A percentile compares a stretch with the other conserved stretches of the same genome.
Evolutionary conservation across 2,797 vertebrate species (phyloP).

Genomic region (Bradypus variegatus): DNA sequence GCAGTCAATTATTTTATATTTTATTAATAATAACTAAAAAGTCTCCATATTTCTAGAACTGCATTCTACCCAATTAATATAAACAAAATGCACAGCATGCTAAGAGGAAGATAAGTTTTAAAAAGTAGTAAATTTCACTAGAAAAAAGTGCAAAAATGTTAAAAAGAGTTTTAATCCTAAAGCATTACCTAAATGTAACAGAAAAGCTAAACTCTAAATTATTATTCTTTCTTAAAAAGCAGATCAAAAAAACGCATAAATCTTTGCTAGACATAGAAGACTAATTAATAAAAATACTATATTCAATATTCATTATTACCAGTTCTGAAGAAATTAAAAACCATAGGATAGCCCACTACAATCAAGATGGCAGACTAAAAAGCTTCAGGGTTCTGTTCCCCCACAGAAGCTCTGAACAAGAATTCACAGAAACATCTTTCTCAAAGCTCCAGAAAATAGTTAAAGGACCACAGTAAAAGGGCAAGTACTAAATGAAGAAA

Average conservation of each 20-base stretch:
- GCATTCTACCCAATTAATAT: not conserved
- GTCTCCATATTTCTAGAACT: not conserved
- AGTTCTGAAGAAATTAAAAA: constrained; percentile 17
- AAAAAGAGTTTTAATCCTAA: not conserved
- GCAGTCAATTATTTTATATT: not conserved
- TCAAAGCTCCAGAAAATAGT: too few relatives aligned
- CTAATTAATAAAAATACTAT: constrained; percentile 23
- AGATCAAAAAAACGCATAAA: not conserved
- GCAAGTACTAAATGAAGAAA: too few relatives aligned
- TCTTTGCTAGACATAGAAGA: not conserved
- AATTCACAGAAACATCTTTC: too few relatives aligned
- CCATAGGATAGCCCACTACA: too few relatives aligned
- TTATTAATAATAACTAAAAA: not conserved
- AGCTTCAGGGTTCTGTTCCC: too few relatives aligned
- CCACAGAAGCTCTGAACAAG: too few relatives aligned
- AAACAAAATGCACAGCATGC: not conserved
- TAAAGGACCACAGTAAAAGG: too few relatives aligned
- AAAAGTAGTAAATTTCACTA: not conserved
- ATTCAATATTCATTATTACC: not conserved
- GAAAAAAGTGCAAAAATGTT: not conserved
- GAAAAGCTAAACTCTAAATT: not conserved
- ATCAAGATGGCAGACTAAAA: too few relatives aligned
- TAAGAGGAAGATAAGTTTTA: not conserved
- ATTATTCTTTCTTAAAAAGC: constrained; percentile 10
- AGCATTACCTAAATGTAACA: not conserved